Conservation (phyloP, 2,113 vertebrate genomes). For the Mystacornis crossleyi region DNA sequence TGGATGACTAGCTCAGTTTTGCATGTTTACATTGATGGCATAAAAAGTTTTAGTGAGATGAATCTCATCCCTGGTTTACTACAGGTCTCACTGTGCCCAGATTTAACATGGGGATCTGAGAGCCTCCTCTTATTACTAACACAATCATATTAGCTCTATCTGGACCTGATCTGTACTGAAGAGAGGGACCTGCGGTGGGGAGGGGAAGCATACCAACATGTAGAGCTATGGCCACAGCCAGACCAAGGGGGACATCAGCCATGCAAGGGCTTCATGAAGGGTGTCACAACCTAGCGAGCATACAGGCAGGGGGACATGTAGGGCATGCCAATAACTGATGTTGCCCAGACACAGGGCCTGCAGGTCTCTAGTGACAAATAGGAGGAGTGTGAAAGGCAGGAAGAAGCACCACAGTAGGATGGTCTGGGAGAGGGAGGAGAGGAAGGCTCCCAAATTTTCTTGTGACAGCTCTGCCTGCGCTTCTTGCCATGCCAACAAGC, state of each 20-base stretch:
- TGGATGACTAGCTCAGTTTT: background rate
- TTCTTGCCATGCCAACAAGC: background rate
- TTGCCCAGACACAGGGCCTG: background rate
- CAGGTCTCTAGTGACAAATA: background rate
- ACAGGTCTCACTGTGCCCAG: background rate
- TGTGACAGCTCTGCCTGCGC: background rate
- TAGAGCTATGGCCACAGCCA: background rate
- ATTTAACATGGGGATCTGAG: background rate
- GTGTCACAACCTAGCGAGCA: background rate
- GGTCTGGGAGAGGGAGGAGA: background rate
- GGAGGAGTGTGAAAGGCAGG: background rate
- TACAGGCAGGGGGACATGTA: background rate
- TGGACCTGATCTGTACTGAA: background rate
- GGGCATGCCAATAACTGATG: background rate
- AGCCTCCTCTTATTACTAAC: background rate
- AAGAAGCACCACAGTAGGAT: background rate
- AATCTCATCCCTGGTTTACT: background rate
- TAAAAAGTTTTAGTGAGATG: background rate
- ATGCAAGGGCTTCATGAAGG: background rate
- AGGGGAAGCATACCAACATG: background rate
- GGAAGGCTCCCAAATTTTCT: background rate
- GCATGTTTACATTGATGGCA: background rate
- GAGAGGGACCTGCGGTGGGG: background rate
- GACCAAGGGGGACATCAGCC: background rate
- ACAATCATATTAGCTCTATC: background rate